These are phyloP conservation scores for Latheticus oryzae DNA, from an alignment of 2,888 invertebrate species.

Conservation along the genomic window DNA sequence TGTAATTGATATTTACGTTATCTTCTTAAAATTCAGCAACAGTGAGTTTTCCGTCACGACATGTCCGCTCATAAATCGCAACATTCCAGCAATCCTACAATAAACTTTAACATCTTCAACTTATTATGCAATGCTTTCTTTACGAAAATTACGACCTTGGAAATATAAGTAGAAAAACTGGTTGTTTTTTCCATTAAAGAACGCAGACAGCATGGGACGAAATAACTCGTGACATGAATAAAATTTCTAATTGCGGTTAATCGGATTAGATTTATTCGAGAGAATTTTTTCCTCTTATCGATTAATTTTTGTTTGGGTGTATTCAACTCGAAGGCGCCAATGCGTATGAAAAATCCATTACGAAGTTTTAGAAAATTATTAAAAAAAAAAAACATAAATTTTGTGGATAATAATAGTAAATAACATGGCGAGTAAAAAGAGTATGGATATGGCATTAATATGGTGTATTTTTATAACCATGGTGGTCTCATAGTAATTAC, in stretches of 20 bases:
- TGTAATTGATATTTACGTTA: constrained; percentile 10
- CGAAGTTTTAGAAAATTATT: no score
- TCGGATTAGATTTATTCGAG: constrained; percentile 20
- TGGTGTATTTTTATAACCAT: constrained; percentile 16
- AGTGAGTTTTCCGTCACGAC: constrained; percentile 10
- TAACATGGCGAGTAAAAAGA: no score
- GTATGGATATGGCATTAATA: constrained; percentile 17
- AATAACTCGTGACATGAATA: constrained; percentile 34
- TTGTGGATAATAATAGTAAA: constrained; percentile 10
- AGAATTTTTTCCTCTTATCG: constrained; percentile 12
- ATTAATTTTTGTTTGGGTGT: neutral
- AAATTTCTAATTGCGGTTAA: constrained; percentile 22
- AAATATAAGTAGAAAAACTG: constrained; percentile 24
- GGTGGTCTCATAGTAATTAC: constrained; percentile 33
- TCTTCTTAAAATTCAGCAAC: constrained; percentile 16
- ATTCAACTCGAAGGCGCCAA: neutral
- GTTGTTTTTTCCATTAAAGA: constrained; percentile 31
- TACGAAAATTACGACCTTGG: constrained; percentile 21
- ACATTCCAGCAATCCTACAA: constrained; percentile 7
- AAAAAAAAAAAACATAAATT: no score
- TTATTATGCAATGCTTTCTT: constrained; percentile 27
- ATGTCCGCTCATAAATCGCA: constrained; percentile 10
- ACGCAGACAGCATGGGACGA: constrained; percentile 34
- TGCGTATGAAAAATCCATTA: no score
- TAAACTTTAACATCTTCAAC: neutral